Evolutionary conservation across 2,113 vertebrate genomes (phyloP).

Genomic region (Microtus pennsylvanicus): DNA sequence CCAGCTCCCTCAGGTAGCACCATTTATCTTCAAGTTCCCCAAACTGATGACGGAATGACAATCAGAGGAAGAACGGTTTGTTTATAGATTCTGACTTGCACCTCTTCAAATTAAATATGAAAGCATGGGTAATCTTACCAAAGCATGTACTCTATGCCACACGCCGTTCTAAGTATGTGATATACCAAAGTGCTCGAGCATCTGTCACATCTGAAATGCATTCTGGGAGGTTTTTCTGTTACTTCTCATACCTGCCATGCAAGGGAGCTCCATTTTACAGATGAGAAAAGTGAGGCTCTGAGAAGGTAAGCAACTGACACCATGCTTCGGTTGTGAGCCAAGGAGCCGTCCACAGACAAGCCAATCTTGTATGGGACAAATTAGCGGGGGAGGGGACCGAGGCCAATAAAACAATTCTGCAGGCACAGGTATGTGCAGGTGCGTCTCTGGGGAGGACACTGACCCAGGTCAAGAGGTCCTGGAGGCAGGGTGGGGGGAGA

Average conservation of each 20-base stretch:
- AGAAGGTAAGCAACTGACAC: not conserved
- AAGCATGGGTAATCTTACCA: not conserved
- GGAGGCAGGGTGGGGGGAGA: not conserved
- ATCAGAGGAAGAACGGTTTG: not conserved
- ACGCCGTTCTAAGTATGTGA: not conserved
- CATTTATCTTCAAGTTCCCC: not conserved
- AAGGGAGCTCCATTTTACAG: not conserved
- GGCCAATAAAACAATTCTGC: not conserved
- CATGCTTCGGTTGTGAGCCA: not conserved
- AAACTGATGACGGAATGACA: not conserved
- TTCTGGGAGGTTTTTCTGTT: not conserved
- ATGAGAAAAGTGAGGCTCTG: constrained; percentile 23
- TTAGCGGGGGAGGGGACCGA: not conserved
- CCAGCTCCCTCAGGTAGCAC: not conserved
- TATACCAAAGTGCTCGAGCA: not conserved
- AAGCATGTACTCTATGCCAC: not conserved
- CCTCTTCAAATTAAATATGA: constrained; percentile 36
- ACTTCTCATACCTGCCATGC: not conserved
- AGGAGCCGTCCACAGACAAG: not conserved
- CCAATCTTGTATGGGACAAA: not conserved
- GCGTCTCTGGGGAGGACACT: not conserved
- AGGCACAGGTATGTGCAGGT: not conserved
- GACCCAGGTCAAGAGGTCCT: not conserved
- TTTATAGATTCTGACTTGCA: not conserved
- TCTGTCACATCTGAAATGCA: not conserved